Evolutionary conservation across 2,888 invertebrate species (phyloP), one percentile per base, ranked within the genome.

Genomic region (Cistogaster globosa): DNA sequence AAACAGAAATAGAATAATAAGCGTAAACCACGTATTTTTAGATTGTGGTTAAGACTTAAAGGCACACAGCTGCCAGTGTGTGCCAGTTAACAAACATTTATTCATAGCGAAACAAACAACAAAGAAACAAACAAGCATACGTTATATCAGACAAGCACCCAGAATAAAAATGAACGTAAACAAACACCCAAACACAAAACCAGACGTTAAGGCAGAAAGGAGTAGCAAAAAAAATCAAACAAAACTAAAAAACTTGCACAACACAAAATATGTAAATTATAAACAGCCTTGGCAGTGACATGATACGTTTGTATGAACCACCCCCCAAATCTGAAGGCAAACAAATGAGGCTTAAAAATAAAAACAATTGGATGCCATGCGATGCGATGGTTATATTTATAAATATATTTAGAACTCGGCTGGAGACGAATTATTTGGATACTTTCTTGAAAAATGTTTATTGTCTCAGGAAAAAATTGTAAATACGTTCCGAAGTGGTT

Each of bases 211-310:
- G 20, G 58, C 53, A 38, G 32, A 60, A 53, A 22, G 26, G 69
- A 36, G 48, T 42, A 55, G 32, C 16, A 71, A 7, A 53, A 7
- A 53, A 38, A 58, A 48, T 16, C 36, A 57, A 75, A 65, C 20
- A 26, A 63, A 82, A 65, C 7, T 12, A 6, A 51, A 26, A 67
- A 53, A 45, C 14, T 26, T 51, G 26, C 18, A 57, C 58, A 53
- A 38, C 5, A 69, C 45, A 78, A 63, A 72, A 51, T 69, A 78
- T 82, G 78, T 71, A 78, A 85, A 82, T 82, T 14, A 65, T 65
- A 62, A 78, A 71, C 71, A 82, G 82, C 82, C 85, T 85, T 85
- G 85, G 63, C 85, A 82, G 74, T 82, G 82, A 82, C 82, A 85
- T 67, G 48, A 65, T 58, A 53, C 42, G 45, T 51, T 16, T n/a